Evolutionary conservation across 2,888 invertebrate genomes (phyloP), one percentile per base, ranked within the genome.

Genomic region (Tortricodes alternella): DNA sequence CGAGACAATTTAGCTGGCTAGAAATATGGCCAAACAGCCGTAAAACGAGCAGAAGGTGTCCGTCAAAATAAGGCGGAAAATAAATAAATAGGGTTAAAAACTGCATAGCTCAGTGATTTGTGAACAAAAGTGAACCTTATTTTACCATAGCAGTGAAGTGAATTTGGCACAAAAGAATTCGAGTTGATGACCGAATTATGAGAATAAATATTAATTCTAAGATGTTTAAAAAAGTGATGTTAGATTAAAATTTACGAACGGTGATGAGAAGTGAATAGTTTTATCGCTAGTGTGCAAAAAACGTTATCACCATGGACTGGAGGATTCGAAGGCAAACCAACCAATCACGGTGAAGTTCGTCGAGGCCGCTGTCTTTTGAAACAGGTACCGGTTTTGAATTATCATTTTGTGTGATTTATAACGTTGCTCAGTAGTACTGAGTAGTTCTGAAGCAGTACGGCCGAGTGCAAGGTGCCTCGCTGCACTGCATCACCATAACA

Each of bases 381-480:
- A 83, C 81, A 89, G 87, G 89, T 89, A 90, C 89, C 88, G 88
- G 89, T 90, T 90, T 89, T 86, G 78, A 78, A 80, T 86, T 86
- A 86, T 89, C 81, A 85, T 89, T 87, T 87, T 85, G 82, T 88
- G 88, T 86, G 85, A 88, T 87, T 89, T 88, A 84, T 84, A 78
- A 74, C 78, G 74, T 66, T 74, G 71, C 71, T 69, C 4, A 24
- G 23, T 23, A 64, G 66, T n/a, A n/a, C n/a, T n/a, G n/a, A n/a
- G n/a, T n/a, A n/a, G n/a, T n/a, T n/a, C n/a, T n/a, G n/a, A n/a
- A n/a, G n/a, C n/a, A n/a, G 76, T 71, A 72, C 71, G 67, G 69
- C 56, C 70, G 69, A 66, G 68, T 32, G 60, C 61, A 46, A 74
- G 78, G 79, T 80, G 78, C 71, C 79, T 73, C 67, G 69, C 70